Percentiles rank a stretch among this genome's conserved stretches.
phyloP scores from a whole-genome alignment of 2,888 invertebrate species.

The Deroplatys truncata region DNA sequence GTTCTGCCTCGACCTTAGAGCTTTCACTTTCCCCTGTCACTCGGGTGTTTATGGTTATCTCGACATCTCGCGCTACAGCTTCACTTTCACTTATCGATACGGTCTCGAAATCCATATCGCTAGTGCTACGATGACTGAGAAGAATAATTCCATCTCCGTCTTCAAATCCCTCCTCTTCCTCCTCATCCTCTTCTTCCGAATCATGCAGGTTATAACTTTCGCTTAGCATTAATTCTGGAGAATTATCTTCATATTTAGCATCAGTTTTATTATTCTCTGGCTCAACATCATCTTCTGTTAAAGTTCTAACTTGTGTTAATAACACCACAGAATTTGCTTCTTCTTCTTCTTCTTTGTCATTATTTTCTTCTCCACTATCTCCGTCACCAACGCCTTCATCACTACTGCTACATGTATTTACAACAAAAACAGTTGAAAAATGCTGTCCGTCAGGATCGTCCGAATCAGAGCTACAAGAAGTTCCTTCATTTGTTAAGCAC shows the following conservation, averaged over 20 bases:
- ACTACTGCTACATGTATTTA: conserved; percentile 39
- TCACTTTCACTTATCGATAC: background rate
- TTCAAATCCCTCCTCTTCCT: background rate
- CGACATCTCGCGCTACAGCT: background rate
- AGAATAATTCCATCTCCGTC: background rate
- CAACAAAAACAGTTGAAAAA: conserved; percentile 58
- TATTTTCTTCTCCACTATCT: background rate
- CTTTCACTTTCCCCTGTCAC: background rate
- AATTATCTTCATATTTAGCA: background rate
- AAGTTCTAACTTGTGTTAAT: background rate
- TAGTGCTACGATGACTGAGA: background rate
- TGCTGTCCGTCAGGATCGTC: conserved; percentile 45
- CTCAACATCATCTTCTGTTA: background rate
- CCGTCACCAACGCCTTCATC: background rate
- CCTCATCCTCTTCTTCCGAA: background rate
- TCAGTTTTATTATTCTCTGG: background rate
- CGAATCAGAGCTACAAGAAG: conserved; percentile 40
- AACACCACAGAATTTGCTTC: background rate
- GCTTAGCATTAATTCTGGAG: background rate
- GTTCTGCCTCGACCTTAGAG: background rate
- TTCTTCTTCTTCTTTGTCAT: background rate
- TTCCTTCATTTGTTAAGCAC: background rate
- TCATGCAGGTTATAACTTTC: background rate
- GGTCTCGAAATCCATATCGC: background rate
- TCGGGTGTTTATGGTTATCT: background rate